Base-by-base conservation (phyloP, 2,113 vertebrate genomes). In the Sinocyclocheilus maitianheensis region DNA sequence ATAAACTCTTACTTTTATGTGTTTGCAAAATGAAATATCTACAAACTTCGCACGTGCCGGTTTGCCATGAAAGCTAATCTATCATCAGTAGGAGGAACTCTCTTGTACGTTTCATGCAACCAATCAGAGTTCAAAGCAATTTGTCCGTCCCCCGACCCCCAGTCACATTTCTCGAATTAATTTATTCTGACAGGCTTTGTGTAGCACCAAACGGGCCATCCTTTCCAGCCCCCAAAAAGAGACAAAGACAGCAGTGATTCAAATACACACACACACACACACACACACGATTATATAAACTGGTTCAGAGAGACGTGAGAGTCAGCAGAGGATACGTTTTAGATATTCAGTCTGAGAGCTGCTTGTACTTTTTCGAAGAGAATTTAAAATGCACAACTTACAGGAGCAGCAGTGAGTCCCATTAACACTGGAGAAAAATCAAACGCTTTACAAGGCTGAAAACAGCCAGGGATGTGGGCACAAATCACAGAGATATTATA, bases 221-320 rank as follows among this genome's bases (percentile, higher is more conserved):
- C 63, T 34, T 51, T 87, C 85, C 58, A 43, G 86, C 74, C 43
- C 78, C 84, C 84, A 53, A 40, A 51, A 62, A 62, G 2, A 86
- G 72, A 91, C 91, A 93, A 92, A 89, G 90, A 87, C 84, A 24
- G 48, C 90, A 90, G 53, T 82, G 87, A 90, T 88, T 0, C 53
- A 81, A 24, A 71, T 10, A 18, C 81, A 34, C 75, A 30, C 51
- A 60, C 69, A 74, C 65, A 26, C 26, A 26, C 26, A 75, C 20
- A 34, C 53, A 62, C 60, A 74, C 65, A 76, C 20, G 16, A 34
- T 82, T 16, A 74, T 7, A 72, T 30, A 87, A 72, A 67, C 46
- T 74, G 55, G n/a, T 83, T 53, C 24, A 40, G 63, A 37, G 26
- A 67, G 30, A 55, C 46, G 10, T 60, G 58, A 14, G 26, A 83